Conservation (phyloP, 2,888 invertebrate species). For the Cheilosia scutellata region DNA sequence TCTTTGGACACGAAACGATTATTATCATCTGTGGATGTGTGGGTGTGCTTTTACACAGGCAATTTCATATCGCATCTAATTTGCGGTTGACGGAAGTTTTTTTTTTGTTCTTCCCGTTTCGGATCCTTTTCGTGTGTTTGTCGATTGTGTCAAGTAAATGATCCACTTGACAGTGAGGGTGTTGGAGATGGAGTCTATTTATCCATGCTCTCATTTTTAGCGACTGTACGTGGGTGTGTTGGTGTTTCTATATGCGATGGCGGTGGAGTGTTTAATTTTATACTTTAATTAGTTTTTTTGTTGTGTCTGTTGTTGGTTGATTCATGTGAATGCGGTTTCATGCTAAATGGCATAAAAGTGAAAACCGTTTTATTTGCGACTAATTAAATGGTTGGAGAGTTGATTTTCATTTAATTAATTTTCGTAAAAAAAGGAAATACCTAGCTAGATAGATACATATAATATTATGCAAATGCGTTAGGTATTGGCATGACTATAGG, state of each 20-base stretch:
- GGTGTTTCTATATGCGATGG: slow-evolving; percentile 37
- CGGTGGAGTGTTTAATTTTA: slow-evolving; percentile 61
- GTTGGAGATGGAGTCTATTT: slow-evolving; percentile 21
- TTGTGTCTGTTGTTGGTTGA: slow-evolving; percentile 48
- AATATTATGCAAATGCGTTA: not conserved
- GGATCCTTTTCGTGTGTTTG: slow-evolving; percentile 27
- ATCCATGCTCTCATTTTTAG: slow-evolving; percentile 1
- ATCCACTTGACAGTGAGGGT: slow-evolving; percentile 67
- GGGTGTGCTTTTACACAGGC: slow-evolving; percentile 81
- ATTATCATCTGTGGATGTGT: slow-evolving; percentile 27
- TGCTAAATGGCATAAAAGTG: slow-evolving; percentile 77
- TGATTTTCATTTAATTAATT: slow-evolving; percentile 77
- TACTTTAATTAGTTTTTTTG: slow-evolving; percentile 70
- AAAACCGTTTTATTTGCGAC: slow-evolving; percentile 78
- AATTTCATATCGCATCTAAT: slow-evolving; percentile 84
- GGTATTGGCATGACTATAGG: too few species aligned
- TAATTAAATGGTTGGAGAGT: slow-evolving; percentile 76
- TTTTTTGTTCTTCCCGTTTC: slow-evolving; percentile 10
- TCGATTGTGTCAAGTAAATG: slow-evolving; percentile 70
- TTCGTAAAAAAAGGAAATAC: slow-evolving; percentile 21
- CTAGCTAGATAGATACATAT: not conserved
- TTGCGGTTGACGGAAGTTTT: slow-evolving; percentile 80
- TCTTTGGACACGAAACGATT: slow-evolving; percentile 45
- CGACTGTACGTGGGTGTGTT: not conserved
- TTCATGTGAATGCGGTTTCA: slow-evolving; percentile 60